Evolutionary conservation across 1,140 invertebrate species (phyloP), one percentile per base, ranked within the genome.

Genomic region (Bombus haemorrhoidalis): DNA sequence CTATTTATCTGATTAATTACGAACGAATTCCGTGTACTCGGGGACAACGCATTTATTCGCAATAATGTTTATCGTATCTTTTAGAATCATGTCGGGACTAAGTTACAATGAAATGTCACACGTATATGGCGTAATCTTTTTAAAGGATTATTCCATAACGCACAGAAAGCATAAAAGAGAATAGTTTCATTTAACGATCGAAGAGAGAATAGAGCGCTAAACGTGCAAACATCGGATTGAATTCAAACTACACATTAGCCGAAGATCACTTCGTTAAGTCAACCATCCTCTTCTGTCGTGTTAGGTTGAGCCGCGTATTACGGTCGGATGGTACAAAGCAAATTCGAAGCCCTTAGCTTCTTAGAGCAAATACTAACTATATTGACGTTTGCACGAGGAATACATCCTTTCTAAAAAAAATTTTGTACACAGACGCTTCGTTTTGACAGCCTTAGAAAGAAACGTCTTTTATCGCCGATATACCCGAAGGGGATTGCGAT

Each of bases 231-330:
- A 28, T n/a, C 32, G 32, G 15, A 68, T 37, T 72, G 39, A 72
- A 72, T 71, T 37, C 39, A 34, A 66, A 59, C 73, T 68, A 66
- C 28, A 62, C 22, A 13, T 10, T n/a, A 62, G 18, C 41, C 53
- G 68, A 73, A 53, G 28, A 71, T 47, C 66, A 34, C 10, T 89
- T 59, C 32, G 41, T 85, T 57, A 39, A 88, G 47, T 85, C 78
- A 87, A 88, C 37, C 47, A 77, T 64, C 39, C 64, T 81, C 86
- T 64, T 47, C 78, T 81, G 28, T 68, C 69, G 39, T 72, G 34
- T 62, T 53, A 53, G 71, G 28, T 28, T 8, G 62, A 41, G n/a
- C 28, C 73, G 77, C 72, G 13, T 66, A 47, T 75, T 39, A 47
- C 10, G 8, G 53, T 47, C 22, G 22, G 32, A 5, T 13, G 59